Percentiles rank a stretch among this genome's conserved stretches.
Evolutionary conservation across 2,888 invertebrate genomes (phyloP).

Genomic region (Chydorus sphaericus): DNA sequence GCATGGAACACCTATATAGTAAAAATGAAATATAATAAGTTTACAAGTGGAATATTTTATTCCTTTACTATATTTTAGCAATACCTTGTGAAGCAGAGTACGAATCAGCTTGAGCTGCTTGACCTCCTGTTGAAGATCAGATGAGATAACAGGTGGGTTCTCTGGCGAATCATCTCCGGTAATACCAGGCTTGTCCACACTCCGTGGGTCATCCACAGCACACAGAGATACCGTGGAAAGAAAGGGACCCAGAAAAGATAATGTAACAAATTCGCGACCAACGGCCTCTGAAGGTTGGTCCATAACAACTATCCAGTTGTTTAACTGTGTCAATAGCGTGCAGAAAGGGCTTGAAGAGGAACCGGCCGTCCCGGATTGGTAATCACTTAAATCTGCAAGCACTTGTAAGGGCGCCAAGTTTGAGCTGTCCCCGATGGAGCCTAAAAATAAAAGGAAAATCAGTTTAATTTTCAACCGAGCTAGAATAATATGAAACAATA

Average conservation of each 20-base stretch:
- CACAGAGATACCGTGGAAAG: conserved; percentile 72
- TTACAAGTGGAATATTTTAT: too few species aligned
- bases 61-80: too few species aligned
- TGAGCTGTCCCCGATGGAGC: conserved; percentile 51
- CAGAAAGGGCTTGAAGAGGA: conserved; percentile 63
- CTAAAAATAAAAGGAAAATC: too few species aligned
- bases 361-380: conserved; percentile 49
- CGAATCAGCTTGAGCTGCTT: conserved; percentile 17
- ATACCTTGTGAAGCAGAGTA: conserved; percentile 14
- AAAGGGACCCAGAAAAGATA: conserved; percentile 82
- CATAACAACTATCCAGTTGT: conserved; percentile 17
- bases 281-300: conserved; percentile 45
- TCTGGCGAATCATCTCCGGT: background rate
- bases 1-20: conserved; percentile 61
- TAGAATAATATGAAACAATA: too few species aligned
- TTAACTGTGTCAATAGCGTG: conserved; percentile 43
- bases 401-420: conserved; percentile 52
- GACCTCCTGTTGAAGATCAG: conserved; percentile 17
- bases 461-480: too few species aligned
- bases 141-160: conserved; percentile 7
- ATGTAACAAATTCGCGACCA: conserved; percentile 72
- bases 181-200: conserved; percentile 57
- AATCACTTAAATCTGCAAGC: conserved; percentile 63
- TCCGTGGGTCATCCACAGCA: conserved; percentile 79
- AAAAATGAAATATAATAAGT: conserved; percentile 19